Evolutionary conservation across 2,797 vertebrate genomes (phyloP), one percentile per base, ranked within the genome.

Genomic region (Girardinus metallicus): DNA sequence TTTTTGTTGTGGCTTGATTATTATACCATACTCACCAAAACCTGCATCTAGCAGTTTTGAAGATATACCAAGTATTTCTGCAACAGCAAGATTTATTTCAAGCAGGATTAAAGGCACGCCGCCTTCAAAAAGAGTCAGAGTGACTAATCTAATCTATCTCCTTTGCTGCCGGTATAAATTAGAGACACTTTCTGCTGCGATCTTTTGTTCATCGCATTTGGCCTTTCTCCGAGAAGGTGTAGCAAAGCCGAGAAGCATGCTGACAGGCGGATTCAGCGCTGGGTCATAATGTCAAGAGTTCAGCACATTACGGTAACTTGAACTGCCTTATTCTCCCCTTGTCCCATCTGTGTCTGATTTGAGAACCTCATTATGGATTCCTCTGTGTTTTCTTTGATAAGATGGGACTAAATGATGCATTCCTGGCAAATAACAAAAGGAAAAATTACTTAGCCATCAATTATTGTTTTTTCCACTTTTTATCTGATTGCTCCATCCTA

Each of bases 381-480:
- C 87, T 89, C 85, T 83, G 80, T 85, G 88, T 94, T 91, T 92
- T 91, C 80, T 85, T 88, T 83, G 88, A 93, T 90, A 93, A 92
- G 84, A 88, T 80, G 80, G 83, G 81, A 77, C 84, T 91, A 93
- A 93, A 94, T 94, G 91, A 91, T 90, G 87, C 87, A 34, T 93
- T 88, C 76, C 84, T 80, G 79, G 88, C 81, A 94, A 94, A 93
- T 72, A 83, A 83, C 87, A 91, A 79, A 78, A 60, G 88, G 88
- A 91, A 91, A 92, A 94, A 85, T 83, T 84, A 77, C 82, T 89
- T 84, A 80, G 68, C 91, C 88, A 13, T 90, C 85, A 87, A 82
- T 86, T 92, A 87, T 91, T 91, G 87, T 84, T 94, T 85, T 92
- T 93, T 92, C 88, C 87, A 26, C 83, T 88, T 92, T 86, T 84